Evolutionary conservation across 2,797 vertebrate species (phyloP).

Genomic region (Semotilus atromaculatus): DNA sequence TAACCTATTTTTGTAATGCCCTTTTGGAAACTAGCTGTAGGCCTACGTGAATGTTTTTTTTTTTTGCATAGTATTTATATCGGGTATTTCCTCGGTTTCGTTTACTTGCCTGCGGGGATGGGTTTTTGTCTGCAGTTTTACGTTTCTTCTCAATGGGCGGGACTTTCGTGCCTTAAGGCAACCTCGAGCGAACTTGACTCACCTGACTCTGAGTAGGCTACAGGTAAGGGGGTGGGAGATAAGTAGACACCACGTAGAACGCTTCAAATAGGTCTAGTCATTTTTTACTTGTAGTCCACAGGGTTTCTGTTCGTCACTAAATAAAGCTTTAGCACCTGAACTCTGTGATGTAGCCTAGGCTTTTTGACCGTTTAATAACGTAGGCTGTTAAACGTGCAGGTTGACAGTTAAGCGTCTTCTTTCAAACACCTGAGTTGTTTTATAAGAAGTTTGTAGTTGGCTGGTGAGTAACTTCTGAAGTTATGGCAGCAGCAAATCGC

Average conservation of each 20-base stretch:
- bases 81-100: not conserved
- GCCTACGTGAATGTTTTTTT: too few species aligned
- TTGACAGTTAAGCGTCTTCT: not conserved
- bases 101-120: not conserved
- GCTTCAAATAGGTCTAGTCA: not conserved
- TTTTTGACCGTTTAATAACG: not conserved
- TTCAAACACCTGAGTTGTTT: not conserved
- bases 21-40: not conserved
- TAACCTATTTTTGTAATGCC: not conserved
- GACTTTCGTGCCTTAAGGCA: constrained; percentile 8
- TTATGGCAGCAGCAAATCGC: constrained; percentile 66
- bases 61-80: not conserved
- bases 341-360: not conserved
- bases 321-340: not conserved
- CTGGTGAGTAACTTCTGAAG: not conserved
- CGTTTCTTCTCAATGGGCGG: not conserved
- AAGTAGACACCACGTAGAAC: not conserved
- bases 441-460: not conserved
- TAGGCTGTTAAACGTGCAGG: not conserved
- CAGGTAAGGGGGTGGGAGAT: not conserved
- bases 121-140: not conserved
- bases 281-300: not conserved
- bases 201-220: too few species aligned
- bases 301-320: not conserved
- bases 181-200: not conserved